Evolutionary conservation across 2,888 invertebrate species (phyloP).

Genomic region (Amphipoea lucens): DNA sequence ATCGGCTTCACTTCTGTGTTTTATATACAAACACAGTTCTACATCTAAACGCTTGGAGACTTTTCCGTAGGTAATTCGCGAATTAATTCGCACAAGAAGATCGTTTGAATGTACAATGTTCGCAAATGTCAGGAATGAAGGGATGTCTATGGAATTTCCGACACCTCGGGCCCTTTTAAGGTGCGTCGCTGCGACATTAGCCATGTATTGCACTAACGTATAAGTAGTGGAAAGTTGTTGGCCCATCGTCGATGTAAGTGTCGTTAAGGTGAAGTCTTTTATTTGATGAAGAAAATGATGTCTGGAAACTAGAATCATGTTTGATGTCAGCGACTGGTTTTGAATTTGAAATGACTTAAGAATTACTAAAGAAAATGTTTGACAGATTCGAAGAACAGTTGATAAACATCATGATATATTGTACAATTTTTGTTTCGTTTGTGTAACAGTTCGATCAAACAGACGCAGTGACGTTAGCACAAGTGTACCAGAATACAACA

Average conservation of each 20-base stretch:
- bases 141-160: conserved; percentile 40
- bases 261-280: conserved; percentile 17
- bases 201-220: conserved; percentile 42
- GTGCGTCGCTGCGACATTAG: conserved; percentile 52
- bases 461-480: conserved; percentile 68
- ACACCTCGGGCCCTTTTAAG: conserved; percentile 52
- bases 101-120: conserved; percentile 36
- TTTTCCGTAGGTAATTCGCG: neutral
- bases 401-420: neutral
- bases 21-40: neutral
- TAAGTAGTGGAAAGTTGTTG: conserved; percentile 54
- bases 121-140: conserved; percentile 42
- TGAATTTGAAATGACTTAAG: neutral
- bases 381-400: neutral
- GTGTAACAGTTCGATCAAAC: conserved; percentile 59
- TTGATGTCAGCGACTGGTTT: conserved; percentile 5
- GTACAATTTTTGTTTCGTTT: conserved; percentile 2
- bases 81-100: conserved; percentile 25
- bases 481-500: conserved; percentile 76
- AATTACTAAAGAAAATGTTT: neutral
- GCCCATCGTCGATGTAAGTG: conserved; percentile 31
- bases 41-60: neutral
- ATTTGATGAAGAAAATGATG: conserved; percentile 18
- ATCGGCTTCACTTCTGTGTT: neutral
- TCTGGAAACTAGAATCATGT: neutral